Conservation (phyloP, 2,888 invertebrate species). For the Melikaiella ostensackeni region DNA sequence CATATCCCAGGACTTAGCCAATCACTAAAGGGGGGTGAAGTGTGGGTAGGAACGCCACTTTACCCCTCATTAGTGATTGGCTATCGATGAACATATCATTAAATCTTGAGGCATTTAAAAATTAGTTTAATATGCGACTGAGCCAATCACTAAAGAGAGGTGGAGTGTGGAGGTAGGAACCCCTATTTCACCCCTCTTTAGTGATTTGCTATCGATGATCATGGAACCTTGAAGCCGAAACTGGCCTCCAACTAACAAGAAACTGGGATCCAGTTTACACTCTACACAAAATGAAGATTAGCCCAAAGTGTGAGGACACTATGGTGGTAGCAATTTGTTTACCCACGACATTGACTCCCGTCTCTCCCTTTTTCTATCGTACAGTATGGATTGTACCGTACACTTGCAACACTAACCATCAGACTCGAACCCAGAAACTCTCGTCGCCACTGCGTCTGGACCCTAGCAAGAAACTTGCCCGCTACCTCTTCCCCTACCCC, state of each 20-base stretch:
- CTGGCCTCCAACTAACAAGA: conserved; percentile 1
- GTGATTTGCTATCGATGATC: no score
- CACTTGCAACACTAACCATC: conserved; percentile 5
- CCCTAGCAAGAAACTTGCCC: conserved; percentile 76
- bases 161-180: no score
- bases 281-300: conserved; percentile 23
- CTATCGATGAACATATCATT: no score
- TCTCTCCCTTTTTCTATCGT: conserved; percentile 47
- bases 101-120: no score
- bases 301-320: background rate
- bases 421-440: conserved; percentile 53
- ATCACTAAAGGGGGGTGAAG: no score
- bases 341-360: conserved; percentile 45
- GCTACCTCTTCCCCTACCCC: conserved; percentile 62
- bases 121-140: no score
- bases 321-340: conserved; percentile 51
- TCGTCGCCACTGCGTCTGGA: conserved; percentile 75
- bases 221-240: background rate
- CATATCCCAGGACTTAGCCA: no score
- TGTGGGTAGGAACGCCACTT: no score
- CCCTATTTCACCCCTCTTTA: no score
- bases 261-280: background rate
- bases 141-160: no score
- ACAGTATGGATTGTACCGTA: conserved; percentile 30
- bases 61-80: no score